Evolutionary conservation across 2,888 invertebrate species (phyloP).

Genomic region (Meloe dianella): DNA sequence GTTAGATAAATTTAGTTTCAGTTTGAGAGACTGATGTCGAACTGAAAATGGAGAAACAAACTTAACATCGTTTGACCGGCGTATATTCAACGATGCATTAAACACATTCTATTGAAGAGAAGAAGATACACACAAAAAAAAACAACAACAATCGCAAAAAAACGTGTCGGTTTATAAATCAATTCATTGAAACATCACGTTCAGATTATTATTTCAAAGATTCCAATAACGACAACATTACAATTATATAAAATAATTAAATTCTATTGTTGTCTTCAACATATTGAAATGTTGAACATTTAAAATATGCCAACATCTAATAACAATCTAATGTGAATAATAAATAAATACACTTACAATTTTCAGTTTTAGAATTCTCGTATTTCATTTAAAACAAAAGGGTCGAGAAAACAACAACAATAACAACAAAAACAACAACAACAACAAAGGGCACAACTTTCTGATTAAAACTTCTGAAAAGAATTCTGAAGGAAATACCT

Average conservation of each 20-base stretch:
- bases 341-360: not conserved
- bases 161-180: not conserved
- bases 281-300: slow-evolving; percentile 13
- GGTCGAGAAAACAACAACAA: no score
- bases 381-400: not conserved
- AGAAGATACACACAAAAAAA: not conserved
- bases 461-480: not conserved
- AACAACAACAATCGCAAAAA: not conserved
- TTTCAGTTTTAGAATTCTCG: not conserved
- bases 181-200: not conserved
- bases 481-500: not conserved
- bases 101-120: not conserved
- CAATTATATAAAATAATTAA: slow-evolving; percentile 13
- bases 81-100: no score
- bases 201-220: slow-evolving; percentile 8
- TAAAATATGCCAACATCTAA: slow-evolving; percentile 8
- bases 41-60: not conserved
- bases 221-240: slow-evolving; percentile 9
- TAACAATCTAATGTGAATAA: not conserved
- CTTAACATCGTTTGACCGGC: not conserved
- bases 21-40: slow-evolving; percentile 1
- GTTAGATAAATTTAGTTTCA: not conserved
- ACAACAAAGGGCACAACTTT: not conserved
- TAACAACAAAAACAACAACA: no score
- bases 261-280: slow-evolving; percentile 10